Conservation (phyloP, 2,113 vertebrate genomes). For the Pomatorhinus ruficollis region DNA sequence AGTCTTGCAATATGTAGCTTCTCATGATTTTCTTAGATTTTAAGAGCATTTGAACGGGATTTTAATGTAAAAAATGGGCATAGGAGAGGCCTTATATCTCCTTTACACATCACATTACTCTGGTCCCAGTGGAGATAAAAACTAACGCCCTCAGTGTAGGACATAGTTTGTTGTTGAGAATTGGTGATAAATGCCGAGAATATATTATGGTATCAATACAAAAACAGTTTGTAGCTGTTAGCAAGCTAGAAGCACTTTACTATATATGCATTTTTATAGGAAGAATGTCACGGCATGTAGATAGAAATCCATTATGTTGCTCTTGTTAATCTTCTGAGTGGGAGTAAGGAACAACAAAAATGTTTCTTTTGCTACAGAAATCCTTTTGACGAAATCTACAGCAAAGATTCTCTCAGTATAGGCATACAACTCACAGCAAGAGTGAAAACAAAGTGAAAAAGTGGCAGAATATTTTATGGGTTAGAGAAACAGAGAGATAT, state of each 20-base stretch:
- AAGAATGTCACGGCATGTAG: not conserved
- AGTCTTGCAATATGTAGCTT: not conserved
- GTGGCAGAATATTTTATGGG: not conserved
- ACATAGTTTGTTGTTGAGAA: not conserved
- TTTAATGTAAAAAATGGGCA: not conserved
- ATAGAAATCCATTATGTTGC: not conserved
- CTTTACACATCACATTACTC: not conserved
- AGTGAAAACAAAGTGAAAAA: not conserved
- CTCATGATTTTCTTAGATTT: not conserved
- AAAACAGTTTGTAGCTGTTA: not conserved
- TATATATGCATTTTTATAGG: not conserved
- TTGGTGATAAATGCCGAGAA: not conserved
- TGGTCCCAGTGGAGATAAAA: not conserved
- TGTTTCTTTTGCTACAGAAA: slow-evolving; percentile 5
- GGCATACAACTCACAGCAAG: not conserved
- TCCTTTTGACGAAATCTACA: not conserved
- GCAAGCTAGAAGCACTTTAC: not conserved
- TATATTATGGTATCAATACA: not conserved
- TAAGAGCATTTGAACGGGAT: not conserved
- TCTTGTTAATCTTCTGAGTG: not conserved
- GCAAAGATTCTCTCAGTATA: not conserved
- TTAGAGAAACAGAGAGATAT: not conserved
- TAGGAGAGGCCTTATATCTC: not conserved
- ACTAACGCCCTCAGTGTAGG: not conserved
- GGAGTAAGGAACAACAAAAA: slow-evolving; percentile 3